Conservation (phyloP, 37 sponge, comb jelly and placozoan species). For the Spongilla lacustris region DNA sequence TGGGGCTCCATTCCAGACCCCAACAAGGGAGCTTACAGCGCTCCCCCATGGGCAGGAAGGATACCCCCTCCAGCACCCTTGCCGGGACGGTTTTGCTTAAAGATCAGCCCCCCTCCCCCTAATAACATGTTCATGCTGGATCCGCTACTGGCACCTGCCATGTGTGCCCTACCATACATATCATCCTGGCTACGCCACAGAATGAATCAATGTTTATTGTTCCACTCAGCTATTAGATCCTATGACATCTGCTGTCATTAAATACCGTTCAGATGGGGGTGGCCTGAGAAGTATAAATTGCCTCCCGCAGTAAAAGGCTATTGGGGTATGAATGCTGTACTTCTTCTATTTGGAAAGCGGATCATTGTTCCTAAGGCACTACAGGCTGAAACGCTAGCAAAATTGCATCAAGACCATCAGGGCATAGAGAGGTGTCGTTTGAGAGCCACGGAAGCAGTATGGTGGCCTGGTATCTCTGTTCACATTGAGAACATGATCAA, state of each 20-base stretch:
- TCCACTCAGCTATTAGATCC: background rate
- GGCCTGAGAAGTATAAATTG: constrained; percentile 9
- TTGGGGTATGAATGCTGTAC: constrained; percentile 6
- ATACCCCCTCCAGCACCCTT: too few species aligned
- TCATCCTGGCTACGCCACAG: too few species aligned
- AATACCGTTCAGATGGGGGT: background rate
- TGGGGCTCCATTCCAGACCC: too few species aligned
- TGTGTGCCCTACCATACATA: too few species aligned
- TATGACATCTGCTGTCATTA: background rate
- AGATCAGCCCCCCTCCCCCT: too few species aligned
- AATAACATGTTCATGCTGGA: too few species aligned
- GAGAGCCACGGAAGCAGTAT: constrained; percentile 31
- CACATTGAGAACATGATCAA: constrained; percentile 40
- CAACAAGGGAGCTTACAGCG: too few species aligned
- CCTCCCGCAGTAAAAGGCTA: constrained; percentile 9
- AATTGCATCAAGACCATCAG: constrained; percentile 56
- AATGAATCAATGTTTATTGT: background rate
- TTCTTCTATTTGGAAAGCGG: constrained; percentile 20
- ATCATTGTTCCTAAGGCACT: constrained; percentile 27
- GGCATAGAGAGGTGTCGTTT: constrained; percentile 47
- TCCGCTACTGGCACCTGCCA: too few species aligned
- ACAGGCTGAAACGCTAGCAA: constrained; percentile 20
- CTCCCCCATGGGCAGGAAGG: too few species aligned
- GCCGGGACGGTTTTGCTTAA: too few species aligned
- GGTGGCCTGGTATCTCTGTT: constrained; percentile 54